A percentile compares a stretch with the other conserved stretches of the same genome.
phyloP scores from a whole-genome alignment of 2,888 invertebrate genomes.

The Merodon equestris region DNA sequence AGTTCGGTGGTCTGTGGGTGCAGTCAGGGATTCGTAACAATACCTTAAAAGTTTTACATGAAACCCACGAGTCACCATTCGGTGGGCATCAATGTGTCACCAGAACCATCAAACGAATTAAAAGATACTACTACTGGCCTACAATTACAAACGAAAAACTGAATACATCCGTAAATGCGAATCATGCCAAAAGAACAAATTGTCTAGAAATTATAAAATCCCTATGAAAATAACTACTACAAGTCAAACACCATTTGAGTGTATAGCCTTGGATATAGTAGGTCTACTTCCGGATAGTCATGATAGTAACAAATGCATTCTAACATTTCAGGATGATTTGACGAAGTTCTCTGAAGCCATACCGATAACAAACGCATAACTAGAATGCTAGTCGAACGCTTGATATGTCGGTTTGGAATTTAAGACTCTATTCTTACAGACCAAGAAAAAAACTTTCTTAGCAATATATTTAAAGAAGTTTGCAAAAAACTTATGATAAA shows the following conservation, averaged over 20 bases:
- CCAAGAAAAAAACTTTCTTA: conserved; percentile 31
- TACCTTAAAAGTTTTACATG: not conserved
- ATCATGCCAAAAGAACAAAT: conserved; percentile 7
- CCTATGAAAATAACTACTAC: not conserved
- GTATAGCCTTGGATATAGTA: conserved; percentile 3
- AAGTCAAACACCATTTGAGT: not conserved
- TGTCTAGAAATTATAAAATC: not conserved
- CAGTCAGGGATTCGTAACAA: no score
- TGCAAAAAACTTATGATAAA: conserved; percentile 8
- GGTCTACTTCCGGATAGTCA: conserved; percentile 3
- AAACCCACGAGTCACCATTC: conserved; percentile 1
- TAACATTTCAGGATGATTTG: not conserved
- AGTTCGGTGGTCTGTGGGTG: no score
- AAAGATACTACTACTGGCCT: conserved; percentile 11
- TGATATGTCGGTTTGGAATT: conserved; percentile 28
- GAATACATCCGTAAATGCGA: conserved; percentile 11
- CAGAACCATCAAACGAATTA: not conserved
- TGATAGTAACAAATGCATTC: not conserved
- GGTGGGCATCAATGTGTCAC: conserved; percentile 9
- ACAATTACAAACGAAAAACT: conserved; percentile 4
- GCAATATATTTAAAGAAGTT: conserved; percentile 65
- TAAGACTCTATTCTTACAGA: conserved; percentile 33
- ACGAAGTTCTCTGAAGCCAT: conserved; percentile 4
- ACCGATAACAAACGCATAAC: conserved; percentile 35
- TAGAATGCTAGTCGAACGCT: conserved; percentile 17